Evolutionary conservation across 2,888 invertebrate genomes (phyloP).

Genomic region (Yponomeuta evonymella): DNA sequence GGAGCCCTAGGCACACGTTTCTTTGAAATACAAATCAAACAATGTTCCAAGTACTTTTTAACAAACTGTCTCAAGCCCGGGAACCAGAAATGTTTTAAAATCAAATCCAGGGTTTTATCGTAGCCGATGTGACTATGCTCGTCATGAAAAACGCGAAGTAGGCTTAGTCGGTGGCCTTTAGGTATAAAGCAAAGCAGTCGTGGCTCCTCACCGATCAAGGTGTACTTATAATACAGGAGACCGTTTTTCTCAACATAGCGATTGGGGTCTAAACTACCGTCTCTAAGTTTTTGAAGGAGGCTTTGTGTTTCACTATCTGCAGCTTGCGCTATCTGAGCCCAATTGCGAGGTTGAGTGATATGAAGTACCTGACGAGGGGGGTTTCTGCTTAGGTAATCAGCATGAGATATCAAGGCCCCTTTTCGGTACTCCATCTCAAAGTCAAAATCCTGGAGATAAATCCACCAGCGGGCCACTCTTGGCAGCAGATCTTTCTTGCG

Average conservation of each 20-base stretch:
- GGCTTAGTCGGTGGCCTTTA: slow-evolving; percentile 17
- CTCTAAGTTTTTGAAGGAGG: background rate
- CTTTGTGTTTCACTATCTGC: no score
- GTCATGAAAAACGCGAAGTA: slow-evolving; percentile 18
- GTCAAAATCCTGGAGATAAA: no score
- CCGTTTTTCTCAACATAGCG: background rate
- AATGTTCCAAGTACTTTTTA: slow-evolving; percentile 10
- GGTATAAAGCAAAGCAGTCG: slow-evolving; percentile 18
- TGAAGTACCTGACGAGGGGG: no score
- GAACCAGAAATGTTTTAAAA: slow-evolving; percentile 19
- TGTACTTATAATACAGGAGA: background rate
- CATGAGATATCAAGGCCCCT: no score
- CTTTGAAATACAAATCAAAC: slow-evolving; percentile 10
- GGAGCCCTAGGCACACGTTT: slow-evolving; percentile 14
- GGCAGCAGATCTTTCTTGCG: no score
- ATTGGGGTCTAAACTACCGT: background rate
- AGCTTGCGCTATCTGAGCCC: no score
- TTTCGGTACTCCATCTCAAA: no score
- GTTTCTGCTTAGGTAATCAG: no score
- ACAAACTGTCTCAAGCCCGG: slow-evolving; percentile 16
- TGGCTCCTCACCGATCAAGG: slow-evolving; percentile 10
- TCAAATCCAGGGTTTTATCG: slow-evolving; percentile 18
- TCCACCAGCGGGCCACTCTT: no score
- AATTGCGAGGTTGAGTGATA: no score
- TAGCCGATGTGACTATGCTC: slow-evolving; percentile 18